These are phyloP conservation scores for Hypanus sabinus DNA, from an alignment of 2,113 vertebrate genomes.

Conservation along the genomic window DNA sequence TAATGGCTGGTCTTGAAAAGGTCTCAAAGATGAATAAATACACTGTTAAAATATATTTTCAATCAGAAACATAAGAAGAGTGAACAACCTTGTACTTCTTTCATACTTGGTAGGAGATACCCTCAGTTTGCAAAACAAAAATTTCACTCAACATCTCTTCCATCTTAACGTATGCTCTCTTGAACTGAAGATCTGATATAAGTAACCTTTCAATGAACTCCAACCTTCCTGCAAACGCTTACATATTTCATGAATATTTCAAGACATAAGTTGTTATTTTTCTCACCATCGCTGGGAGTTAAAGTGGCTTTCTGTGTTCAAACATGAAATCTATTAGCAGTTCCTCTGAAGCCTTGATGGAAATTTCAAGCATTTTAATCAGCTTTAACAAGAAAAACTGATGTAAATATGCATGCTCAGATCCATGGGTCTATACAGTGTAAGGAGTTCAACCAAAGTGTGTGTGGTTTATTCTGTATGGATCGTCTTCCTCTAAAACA, in stretches of 20 bases:
- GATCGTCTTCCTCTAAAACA: too few relatives aligned
- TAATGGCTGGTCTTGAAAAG: background rate
- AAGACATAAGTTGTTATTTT: conserved; percentile 25
- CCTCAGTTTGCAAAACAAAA: background rate
- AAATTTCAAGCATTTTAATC: conserved; percentile 39
- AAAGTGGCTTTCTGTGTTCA: conserved; percentile 55
- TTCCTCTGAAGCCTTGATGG: conserved; percentile 60
- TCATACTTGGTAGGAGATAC: background rate
- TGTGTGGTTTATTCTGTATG: too few relatives aligned
- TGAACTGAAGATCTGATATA: background rate
- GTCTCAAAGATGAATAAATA: too few relatives aligned
- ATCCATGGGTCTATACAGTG: too few relatives aligned
- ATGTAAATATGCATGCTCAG: too few relatives aligned
- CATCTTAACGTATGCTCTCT: background rate
- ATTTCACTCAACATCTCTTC: background rate
- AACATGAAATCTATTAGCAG: conserved; percentile 66
- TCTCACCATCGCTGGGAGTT: conserved; percentile 66
- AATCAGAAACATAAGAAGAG: too few relatives aligned
- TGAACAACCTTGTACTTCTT: background rate
- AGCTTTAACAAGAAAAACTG: background rate
- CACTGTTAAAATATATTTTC: too few relatives aligned
- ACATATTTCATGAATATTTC: conserved; percentile 12
- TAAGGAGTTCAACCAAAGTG: too few relatives aligned
- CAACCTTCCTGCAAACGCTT: conserved; percentile 10
- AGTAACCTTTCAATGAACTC: background rate